Evolutionary conservation across 2,797 vertebrate genomes (phyloP).

Genomic region (Sus cebifrons): DNA sequence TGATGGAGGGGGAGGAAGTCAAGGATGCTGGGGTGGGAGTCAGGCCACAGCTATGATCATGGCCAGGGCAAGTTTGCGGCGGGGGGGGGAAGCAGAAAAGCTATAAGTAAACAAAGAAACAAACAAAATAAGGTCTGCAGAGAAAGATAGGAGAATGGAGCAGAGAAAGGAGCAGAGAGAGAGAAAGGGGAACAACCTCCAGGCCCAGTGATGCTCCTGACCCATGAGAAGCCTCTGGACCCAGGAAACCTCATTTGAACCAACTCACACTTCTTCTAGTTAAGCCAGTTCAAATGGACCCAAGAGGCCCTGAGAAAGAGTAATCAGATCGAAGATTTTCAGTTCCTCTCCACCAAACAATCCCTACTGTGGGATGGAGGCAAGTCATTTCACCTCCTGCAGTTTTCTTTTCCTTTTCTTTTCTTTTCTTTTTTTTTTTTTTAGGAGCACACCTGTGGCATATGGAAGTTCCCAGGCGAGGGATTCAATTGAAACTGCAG

Average conservation of each 20-base stretch:
- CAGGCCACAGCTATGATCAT: background rate
- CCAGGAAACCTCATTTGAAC: background rate
- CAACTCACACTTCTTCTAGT: background rate
- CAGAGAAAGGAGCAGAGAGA: background rate
- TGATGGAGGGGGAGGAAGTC: background rate
- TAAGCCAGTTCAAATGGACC: background rate
- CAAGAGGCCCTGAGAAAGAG: background rate
- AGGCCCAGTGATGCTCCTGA: background rate
- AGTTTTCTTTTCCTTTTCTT: background rate
- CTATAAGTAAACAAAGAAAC: background rate
- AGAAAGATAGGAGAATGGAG: background rate
- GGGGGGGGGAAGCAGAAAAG: background rate
- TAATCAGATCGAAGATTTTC: background rate
- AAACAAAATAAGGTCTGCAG: background rate
- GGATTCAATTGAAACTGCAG: no score
- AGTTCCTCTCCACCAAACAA: background rate
- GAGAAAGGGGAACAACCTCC: background rate
- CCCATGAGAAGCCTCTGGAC: background rate
- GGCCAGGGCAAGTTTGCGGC: background rate
- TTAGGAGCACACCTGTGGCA: no score
- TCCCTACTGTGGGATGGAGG: background rate
- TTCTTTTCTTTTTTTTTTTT: no score
- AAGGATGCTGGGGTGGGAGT: background rate
- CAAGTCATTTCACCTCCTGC: background rate
- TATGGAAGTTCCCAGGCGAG: no score